Evolutionary conservation across 35 echinoderm and acorn worm species (phyloP), one percentile per base, ranked within the genome.

Genomic region (Holothuria glaberrima): DNA sequence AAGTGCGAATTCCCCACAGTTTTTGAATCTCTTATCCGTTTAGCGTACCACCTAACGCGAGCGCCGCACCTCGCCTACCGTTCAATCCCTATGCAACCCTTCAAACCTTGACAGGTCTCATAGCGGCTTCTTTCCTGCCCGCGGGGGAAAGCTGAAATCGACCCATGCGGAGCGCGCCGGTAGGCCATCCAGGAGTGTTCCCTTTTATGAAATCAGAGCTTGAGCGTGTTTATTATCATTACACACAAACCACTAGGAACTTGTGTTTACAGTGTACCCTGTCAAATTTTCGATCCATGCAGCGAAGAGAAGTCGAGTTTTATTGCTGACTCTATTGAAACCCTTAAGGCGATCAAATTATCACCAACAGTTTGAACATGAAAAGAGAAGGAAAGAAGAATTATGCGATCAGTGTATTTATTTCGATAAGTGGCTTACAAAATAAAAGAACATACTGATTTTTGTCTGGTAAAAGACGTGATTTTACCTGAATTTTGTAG

Each of bases 181-280:
- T 83, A 61, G 79, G 79, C 79, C 79, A 83, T 83, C 79, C 58
- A 57, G 79, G 79, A 83, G 58, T 48, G 79, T 59, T 48, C 79
- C 79, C 79, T 83, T 46, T 83, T 83, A 61, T 83, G 79, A 83
- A 83, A 83, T 83, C 28, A 83, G 79, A 83, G 46, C 79, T 48
- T 48, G 52, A 48, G 79, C 79, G 29, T 83, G 79, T 83, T 83
- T 83, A 83, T 83, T 83, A 83, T 83, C 79, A 83, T 83, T 83
- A 83, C 79, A 83, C 58, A 61, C 58, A 83, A 61, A 61, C 79
- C 79, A 54, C 56, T 61, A 83, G 58, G 38, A 83, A 61, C 58
- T 41, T 59, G 52, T 83, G 79, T 83, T 83, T 83, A 83, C 48
- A 83, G 79, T 83, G 79, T 83, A 83, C 52, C 46, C 58, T 83